Evolutionary conservation across 2,797 vertebrate genomes (phyloP), one percentile per base, ranked within the genome.

Genomic region (Steatocranus sp.): DNA sequence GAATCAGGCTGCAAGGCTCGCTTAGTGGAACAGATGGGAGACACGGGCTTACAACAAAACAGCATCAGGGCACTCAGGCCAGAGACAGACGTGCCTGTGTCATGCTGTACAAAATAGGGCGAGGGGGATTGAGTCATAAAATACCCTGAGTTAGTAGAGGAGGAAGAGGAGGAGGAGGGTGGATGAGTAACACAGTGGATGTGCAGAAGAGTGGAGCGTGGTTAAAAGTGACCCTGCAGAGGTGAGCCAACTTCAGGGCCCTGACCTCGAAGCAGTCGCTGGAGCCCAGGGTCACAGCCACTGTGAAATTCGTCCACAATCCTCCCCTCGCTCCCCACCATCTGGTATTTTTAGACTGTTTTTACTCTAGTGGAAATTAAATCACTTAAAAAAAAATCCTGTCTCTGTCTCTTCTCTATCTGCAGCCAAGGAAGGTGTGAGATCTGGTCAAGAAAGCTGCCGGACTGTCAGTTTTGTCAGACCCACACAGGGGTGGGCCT

Each of bases 11-110:
- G 81, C 48, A 20, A 48, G 75, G 78, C 84, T 81, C 23, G 12
- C n/a, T 83, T 73, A 84, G 84, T 83, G 56, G 91, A 89, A 82
- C 93, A 93, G 90, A 92, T 89, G 90, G 93, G 87, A 79, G 61
- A 89, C 83, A 14, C 76, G 11, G 90, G 81, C 78, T 92, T 86
- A 90, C 87, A 87, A 79, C 82, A 41, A 51, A 68, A 79, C 81
- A 54, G 80, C 84, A 86, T 81, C 89, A 83, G 89, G 14, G 77
- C 75, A 20, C 79, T 76, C 80, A 12, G 18, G 87, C 84, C 34
- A 46, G 49, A 84, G 51, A 66, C 86, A 80, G 73, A 86, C 85
- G 20, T 76, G 68, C 80, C 78, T 3, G 78, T 82, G 84, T 73
- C 82, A 54, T 61, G 84, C 81, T 43, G 18, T n/a, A 61, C 83